Percentiles rank a stretch among this genome's conserved stretches.
Evolutionary conservation across 2,797 vertebrate species (phyloP).

Genomic region (Pogoniulus pusillus): DNA sequence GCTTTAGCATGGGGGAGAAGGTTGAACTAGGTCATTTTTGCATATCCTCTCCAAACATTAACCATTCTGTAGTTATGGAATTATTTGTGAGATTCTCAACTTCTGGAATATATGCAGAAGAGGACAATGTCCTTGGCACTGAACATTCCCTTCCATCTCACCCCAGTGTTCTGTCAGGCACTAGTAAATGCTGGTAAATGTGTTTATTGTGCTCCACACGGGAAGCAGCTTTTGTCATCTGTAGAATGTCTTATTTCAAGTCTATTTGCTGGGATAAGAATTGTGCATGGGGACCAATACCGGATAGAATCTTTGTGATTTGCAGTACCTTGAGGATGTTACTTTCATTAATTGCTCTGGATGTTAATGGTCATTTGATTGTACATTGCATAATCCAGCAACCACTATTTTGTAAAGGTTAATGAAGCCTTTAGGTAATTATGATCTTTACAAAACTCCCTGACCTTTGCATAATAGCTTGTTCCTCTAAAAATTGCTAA

Average conservation of each 20-base stretch:
- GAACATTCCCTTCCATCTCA: not conserved
- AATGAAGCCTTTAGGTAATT: slow-evolving; percentile 52
- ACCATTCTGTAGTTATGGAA: too few species aligned
- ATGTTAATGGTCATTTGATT: slow-evolving; percentile 51
- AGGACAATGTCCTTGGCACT: not conserved
- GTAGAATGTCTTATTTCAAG: not conserved
- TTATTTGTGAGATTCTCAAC: not conserved
- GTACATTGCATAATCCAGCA: not conserved
- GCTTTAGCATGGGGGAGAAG: too few species aligned
- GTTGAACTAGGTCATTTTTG: too few species aligned
- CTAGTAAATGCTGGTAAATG: not conserved
- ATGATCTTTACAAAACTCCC: slow-evolving; percentile 23
- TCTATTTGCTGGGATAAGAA: not conserved
- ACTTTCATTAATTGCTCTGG: slow-evolving; percentile 32
- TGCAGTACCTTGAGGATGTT: not conserved
- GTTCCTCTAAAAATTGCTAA: not conserved
- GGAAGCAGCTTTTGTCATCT: not conserved
- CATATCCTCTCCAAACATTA: too few species aligned
- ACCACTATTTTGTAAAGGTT: slow-evolving; percentile 43
- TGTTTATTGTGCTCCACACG: not conserved
- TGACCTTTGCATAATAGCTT: slow-evolving; percentile 44
- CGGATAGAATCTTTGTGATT: not conserved
- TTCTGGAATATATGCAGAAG: not conserved
- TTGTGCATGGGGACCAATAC: not conserved
- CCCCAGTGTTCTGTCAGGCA: not conserved